A percentile compares a stretch with the other conserved stretches of the same genome.
Evolutionary conservation across 1,140 invertebrate genomes (phyloP).

Genomic region (Ceratina calcarata): DNA sequence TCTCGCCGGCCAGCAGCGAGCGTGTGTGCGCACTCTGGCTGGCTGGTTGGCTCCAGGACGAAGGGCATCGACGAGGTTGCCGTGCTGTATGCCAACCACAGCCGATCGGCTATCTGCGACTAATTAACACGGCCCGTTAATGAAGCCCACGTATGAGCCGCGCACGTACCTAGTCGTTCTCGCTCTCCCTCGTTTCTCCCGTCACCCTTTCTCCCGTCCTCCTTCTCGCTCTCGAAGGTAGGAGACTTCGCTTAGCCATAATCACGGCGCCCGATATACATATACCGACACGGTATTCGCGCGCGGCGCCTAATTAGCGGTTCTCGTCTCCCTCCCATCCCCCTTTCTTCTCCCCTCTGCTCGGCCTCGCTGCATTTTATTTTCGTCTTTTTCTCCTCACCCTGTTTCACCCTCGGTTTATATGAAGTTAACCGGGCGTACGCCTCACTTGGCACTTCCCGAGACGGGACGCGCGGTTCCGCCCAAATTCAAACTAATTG

Average conservation of each 20-base stretch:
- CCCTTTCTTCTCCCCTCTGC: slow-evolving; percentile 40
- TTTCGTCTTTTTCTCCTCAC: slow-evolving; percentile 6
- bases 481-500: slow-evolving; percentile 63
- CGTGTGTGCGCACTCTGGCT: slow-evolving; percentile 42
- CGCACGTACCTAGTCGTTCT: slow-evolving; percentile 60
- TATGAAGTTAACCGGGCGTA: slow-evolving; percentile 48
- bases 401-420: slow-evolving; percentile 23
- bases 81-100: slow-evolving; percentile 51
- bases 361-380: slow-evolving; percentile 19
- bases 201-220: slow-evolving; percentile 37
- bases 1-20: slow-evolving; percentile 26
- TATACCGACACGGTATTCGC: slow-evolving; percentile 70
- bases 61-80: slow-evolving; percentile 62
- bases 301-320: slow-evolving; percentile 74
- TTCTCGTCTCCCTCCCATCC: slow-evolving; percentile 52
- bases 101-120: slow-evolving; percentile 74
- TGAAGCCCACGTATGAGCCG: slow-evolving; percentile 74
- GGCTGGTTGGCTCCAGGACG: slow-evolving; percentile 43
- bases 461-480: slow-evolving; percentile 41
- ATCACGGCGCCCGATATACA: slow-evolving; percentile 74
- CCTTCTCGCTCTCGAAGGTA: slow-evolving; percentile 50
- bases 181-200: slow-evolving; percentile 49
- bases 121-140: slow-evolving; percentile 78
- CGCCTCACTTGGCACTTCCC: slow-evolving; percentile 5
- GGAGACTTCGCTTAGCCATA: slow-evolving; percentile 66